phyloP scores from a whole-genome alignment of 1,140 invertebrate genomes.

The Polypedilum pembai region DNA sequence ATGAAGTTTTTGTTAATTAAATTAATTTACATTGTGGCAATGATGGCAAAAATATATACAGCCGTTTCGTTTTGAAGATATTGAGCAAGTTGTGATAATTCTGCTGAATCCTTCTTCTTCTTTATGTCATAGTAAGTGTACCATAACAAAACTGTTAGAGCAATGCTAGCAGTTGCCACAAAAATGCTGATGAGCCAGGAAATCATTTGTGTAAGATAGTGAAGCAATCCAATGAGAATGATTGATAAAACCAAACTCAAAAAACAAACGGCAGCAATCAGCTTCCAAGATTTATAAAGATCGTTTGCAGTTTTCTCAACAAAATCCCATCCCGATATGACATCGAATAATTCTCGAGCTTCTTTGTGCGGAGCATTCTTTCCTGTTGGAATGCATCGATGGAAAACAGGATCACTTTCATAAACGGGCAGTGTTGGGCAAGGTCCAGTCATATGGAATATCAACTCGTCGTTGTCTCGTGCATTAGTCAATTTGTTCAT shows the following conservation, averaged over 20 bases:
- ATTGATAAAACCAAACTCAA: constrained; percentile 66
- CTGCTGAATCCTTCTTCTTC: constrained; percentile 32
- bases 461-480: constrained; percentile 39
- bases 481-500: constrained; percentile 44
- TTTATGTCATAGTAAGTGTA: constrained; percentile 78
- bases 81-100: constrained; percentile 54
- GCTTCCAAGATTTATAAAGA: constrained; percentile 77
- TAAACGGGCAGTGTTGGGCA: constrained; percentile 66
- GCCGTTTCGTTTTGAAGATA: constrained; percentile 77
- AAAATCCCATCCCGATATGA: constrained; percentile 79
- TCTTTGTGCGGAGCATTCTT: constrained; percentile 47
- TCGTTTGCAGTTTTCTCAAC: constrained; percentile 82
- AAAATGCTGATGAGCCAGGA: constrained; percentile 80
- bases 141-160: constrained; percentile 74
- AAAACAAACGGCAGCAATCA: constrained; percentile 65
- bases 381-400: constrained; percentile 75
- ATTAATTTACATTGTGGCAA: constrained; percentile 72
- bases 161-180: constrained; percentile 65
- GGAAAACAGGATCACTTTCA: constrained; percentile 66
- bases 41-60: constrained; percentile 71
- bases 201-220: constrained; percentile 72
- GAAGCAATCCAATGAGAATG: constrained; percentile 73
- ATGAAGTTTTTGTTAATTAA: constrained; percentile 30
- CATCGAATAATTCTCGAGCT: constrained; percentile 62
- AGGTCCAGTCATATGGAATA: constrained; percentile 56